Evolutionary conservation across 53 echinoderm and acorn worm species (phyloP).

Genomic region (Temnopleurus reevesii): DNA sequence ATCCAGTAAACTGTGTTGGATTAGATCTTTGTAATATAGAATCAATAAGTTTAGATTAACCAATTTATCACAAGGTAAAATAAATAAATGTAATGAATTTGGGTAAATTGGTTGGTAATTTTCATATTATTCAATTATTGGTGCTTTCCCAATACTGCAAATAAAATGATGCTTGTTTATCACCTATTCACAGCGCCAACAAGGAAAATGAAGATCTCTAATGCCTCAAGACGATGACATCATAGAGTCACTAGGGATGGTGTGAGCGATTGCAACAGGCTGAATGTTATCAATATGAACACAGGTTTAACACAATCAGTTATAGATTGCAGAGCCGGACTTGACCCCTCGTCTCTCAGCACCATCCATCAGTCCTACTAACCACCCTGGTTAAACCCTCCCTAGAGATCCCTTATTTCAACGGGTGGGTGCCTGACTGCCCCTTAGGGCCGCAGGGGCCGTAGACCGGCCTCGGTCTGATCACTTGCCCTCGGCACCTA

Average conservation of each 20-base stretch:
- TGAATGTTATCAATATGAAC: constrained; percentile 3
- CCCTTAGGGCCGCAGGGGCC: too few species aligned
- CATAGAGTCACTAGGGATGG: neutral
- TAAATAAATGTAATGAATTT: too few species aligned
- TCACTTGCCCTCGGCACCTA: neutral
- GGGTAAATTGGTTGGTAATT: too few species aligned
- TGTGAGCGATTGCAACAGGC: constrained; percentile 15
- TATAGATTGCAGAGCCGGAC: neutral
- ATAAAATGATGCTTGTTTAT: neutral
- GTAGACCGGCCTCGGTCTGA: neutral
- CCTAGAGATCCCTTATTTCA: neutral
- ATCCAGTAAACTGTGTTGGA: too few species aligned
- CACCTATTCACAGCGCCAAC: neutral
- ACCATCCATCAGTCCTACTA: constrained; percentile 3
- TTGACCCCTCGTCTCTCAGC: constrained; percentile 46
- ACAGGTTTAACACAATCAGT: neutral
- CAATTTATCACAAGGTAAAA: too few species aligned
- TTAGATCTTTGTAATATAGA: too few species aligned
- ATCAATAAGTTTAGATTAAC: too few species aligned
- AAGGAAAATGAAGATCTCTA: neutral
- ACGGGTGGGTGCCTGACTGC: constrained; percentile 36
- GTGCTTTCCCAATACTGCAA: too few species aligned
- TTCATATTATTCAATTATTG: too few species aligned
- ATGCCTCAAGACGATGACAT: constrained; percentile 6
- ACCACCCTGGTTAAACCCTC: neutral